Base-by-base conservation (phyloP, 1,140 invertebrate species). In the Oppia nitens region DNA sequence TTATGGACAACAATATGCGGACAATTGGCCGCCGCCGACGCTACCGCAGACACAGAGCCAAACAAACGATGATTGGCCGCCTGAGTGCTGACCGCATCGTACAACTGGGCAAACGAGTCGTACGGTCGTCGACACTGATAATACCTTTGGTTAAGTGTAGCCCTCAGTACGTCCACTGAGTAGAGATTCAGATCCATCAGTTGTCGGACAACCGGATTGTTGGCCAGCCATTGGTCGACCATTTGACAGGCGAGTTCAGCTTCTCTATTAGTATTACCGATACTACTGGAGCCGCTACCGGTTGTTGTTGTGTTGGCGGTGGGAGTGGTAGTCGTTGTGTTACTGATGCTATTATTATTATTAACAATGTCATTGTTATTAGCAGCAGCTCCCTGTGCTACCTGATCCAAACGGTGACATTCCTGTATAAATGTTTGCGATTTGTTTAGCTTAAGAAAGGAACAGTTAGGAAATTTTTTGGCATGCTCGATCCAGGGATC, bases 401-500 rank as follows among this genome's bases (percentile, higher is more conserved):
- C 49, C 2, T 47, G 17, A 2, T 47, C 21, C 12, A 51, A 14
- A 11, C 1, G 2, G 2, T 3, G 11, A 54, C 53, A 28, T 9
- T 21, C 2, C 29, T 48, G 21, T 27, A 48, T 51, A 45, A 53
- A 61, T 57, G 47, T n/a, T 0, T 50, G 53, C 23, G 21, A 14
- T 54, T 32, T 20, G 21, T 54, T 26, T 25, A 54, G 11, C 3
- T 17, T n/a, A 6, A 92, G 69, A 71, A 81, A 89, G 12, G 77
- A 76, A 67, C 88, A 92, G 52, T 83, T 78, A 1, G 78, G 76
- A 64, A 87, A 87, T 85, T 86, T 90, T 27, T 79, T 76, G 0
- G 86, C 86, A 68, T 93, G 89, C 68, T 92, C 84, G 59, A 82
- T 79, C 86, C 86, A 89, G 1, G 87, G 86, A 62, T 85, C 79